Evolutionary conservation across 2,888 invertebrate species (phyloP).

Genomic region (Clistopyga incitator): DNA sequence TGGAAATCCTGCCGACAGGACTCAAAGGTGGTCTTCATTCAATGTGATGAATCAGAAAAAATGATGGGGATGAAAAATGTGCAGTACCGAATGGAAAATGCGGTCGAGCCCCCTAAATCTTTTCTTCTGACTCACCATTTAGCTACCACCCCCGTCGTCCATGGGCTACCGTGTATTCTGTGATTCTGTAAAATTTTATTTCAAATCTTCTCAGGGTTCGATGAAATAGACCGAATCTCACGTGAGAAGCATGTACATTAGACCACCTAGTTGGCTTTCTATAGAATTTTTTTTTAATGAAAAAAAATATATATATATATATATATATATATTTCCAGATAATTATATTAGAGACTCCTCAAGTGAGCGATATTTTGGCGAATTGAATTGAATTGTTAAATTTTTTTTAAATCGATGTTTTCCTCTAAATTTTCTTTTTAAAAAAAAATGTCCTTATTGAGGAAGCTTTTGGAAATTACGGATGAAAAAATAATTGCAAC

Average conservation of each 20-base stretch:
- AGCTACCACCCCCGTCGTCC: constrained; percentile 1
- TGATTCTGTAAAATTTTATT: constrained; percentile 36
- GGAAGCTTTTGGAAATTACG: too few species aligned
- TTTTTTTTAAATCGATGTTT: too few species aligned
- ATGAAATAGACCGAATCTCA: background rate
- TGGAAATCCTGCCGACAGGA: constrained; percentile 7
- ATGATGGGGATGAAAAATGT: constrained; percentile 19
- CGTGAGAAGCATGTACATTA: background rate
- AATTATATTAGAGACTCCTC: background rate
- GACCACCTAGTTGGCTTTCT: background rate
- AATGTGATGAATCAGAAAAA: constrained; percentile 47
- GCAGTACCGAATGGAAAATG: constrained; percentile 4
- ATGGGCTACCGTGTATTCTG: constrained; percentile 32
- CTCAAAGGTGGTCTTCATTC: constrained; percentile 41
- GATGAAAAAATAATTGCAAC: too few species aligned
- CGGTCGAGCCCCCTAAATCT: constrained; percentile 12
- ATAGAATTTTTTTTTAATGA: background rate
- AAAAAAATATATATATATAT: constrained; percentile 7
- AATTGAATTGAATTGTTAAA: too few species aligned
- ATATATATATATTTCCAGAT: too few species aligned
- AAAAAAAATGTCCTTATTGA: too few species aligned
- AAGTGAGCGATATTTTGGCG: too few species aligned
- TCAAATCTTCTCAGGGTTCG: background rate
- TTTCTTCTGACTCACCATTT: constrained; percentile 38
- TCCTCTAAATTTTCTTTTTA: too few species aligned